A percentile compares a stretch with the other conserved stretches of the same genome.
Conservation (phyloP, 2,797 vertebrate genomes). For the Notamacropus eugenii region DNA sequence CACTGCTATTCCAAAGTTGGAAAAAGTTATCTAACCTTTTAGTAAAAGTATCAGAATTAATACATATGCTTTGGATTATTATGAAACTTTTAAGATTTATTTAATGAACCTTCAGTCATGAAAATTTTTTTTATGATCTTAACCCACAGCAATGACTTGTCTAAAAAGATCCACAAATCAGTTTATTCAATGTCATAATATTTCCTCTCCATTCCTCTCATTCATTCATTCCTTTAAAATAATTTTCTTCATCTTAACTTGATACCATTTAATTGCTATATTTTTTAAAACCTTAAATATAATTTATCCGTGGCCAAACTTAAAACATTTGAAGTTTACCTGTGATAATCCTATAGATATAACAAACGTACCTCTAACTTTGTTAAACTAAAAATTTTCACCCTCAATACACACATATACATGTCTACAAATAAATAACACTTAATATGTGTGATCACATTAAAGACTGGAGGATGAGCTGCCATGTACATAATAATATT, state of each 20-base stretch:
- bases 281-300: conserved; percentile 19
- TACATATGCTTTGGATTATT: conserved; percentile 29
- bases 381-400: not conserved
- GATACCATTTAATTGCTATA: conserved; percentile 52
- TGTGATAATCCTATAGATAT: not conserved
- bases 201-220: not conserved
- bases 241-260: conserved; percentile 40
- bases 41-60: conserved; percentile 28
- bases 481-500: conserved; percentile 26
- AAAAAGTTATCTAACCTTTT: not conserved
- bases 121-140: conserved; percentile 4
- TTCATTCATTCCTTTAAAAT: not conserved
- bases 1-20: conserved; percentile 30
- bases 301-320: conserved; percentile 54
- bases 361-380: not conserved
- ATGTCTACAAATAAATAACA: not conserved
- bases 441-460: conserved; percentile 13
- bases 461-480: not conserved
- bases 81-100: conserved; percentile 9
- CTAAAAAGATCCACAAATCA: conserved; percentile 36
- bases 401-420: not conserved
- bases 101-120: not conserved
- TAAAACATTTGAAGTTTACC: conserved; percentile 48
- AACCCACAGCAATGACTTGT: conserved; percentile 24
- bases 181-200: not conserved